phyloP scores from a whole-genome alignment of 2,797 vertebrate species.

The Hybognathus amarus region DNA sequence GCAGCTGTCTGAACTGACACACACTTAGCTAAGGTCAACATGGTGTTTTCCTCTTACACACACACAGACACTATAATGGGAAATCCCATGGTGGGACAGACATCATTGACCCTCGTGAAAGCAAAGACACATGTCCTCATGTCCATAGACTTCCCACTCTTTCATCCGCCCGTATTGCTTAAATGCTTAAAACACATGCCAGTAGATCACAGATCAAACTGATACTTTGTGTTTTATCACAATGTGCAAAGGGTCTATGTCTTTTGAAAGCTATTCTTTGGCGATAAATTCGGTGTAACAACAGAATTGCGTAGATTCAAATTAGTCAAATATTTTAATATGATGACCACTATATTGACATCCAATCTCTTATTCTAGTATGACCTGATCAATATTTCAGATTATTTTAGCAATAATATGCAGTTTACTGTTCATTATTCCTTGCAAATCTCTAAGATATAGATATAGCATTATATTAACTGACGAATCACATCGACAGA shows the following conservation, averaged over 20 bases:
- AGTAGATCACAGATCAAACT: background rate
- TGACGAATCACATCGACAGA: background rate
- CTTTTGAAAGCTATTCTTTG: background rate
- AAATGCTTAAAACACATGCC: constrained; percentile 20
- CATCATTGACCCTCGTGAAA: constrained; percentile 53
- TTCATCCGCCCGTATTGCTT: background rate
- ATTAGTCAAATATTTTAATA: background rate
- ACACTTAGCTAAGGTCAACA: constrained; percentile 48
- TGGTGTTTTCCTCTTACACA: constrained; percentile 52
- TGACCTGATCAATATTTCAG: background rate
- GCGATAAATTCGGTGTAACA: background rate
- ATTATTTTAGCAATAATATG: background rate
- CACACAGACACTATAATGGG: constrained; percentile 48
- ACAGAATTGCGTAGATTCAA: background rate
- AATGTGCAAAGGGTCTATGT: background rate
- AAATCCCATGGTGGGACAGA: constrained; percentile 54
- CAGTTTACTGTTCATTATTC: too few species aligned
- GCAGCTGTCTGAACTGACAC: constrained; percentile 50
- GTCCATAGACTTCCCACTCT: constrained; percentile 19
- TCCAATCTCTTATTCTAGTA: background rate
- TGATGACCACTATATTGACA: background rate
- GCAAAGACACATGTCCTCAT: constrained; percentile 49
- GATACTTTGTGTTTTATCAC: background rate
- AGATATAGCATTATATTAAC: background rate
- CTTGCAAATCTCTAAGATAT: background rate